Evolutionary conservation across 2,113 vertebrate genomes (phyloP), one percentile per base, ranked within the genome.

Genomic region (Ceyx melanurus): DNA sequence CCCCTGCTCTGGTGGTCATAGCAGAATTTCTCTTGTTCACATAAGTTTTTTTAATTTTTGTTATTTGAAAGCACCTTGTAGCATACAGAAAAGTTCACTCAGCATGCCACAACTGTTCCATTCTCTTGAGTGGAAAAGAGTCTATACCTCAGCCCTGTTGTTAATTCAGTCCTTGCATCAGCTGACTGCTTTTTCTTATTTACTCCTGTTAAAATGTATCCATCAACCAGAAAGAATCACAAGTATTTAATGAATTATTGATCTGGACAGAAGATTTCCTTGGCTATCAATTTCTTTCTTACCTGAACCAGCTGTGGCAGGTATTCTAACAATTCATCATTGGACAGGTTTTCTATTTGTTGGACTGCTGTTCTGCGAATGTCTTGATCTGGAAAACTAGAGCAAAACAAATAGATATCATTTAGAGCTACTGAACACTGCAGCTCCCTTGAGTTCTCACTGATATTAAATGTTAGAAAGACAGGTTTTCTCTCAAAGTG

Each of bases 291-390:
- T 94, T 79, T 62, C 57, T 51, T 78, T 84, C 95, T 98, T 92
- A 99, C 98, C 98, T 99, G 98, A 73, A 98, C 97, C 40, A 99
- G 92, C 91, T 98, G 98, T 35, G 98, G 98, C 87, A 99, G 98
- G 91, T 97, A 98, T 22, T 97, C 94, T 57, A 99, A 96, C 12
- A 99, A 93, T 78, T 98, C 98, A 82, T 97, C 98, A 94, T 98
- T 98, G 23, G 97, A 93, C 45, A 98, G 95, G 60, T 96, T 97
- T 93, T 97, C 96, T 93, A 99, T 97, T 91, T 98, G 97, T 22
- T 97, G 97, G 71, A 98, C 97, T 5, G 98, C 98, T 76, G 94
- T 92, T 64, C 78, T 73, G 37, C 98, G 97, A 87, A 99, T 98
- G 15, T 98, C 97, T 97, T 98, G 98, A 97, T 99, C 99, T 92